These are phyloP conservation scores for Prionailurus bengalensis DNA, from an alignment of 2,113 vertebrate species.

Conservation along the genomic window DNA sequence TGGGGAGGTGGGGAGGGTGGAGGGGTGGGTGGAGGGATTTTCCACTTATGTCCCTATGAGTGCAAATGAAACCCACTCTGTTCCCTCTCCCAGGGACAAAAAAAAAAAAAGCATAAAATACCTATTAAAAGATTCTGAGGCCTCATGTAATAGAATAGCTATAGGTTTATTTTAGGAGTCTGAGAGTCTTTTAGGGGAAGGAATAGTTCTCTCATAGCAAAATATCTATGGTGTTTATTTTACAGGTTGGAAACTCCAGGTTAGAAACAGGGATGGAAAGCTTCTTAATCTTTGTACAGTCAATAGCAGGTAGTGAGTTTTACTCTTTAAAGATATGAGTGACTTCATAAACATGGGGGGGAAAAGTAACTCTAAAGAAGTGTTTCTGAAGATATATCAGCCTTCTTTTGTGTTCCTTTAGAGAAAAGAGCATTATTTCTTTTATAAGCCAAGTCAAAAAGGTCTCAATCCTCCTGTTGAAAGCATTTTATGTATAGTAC, in stretches of 20 bases:
- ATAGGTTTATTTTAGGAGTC: neutral
- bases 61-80: neutral
- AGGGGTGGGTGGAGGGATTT: neutral
- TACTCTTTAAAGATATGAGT: slow-evolving; percentile 43
- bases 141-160: neutral
- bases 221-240: neutral
- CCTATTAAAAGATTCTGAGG: slow-evolving; percentile 4
- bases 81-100: neutral
- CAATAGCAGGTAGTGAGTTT: neutral
- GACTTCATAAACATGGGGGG: neutral
- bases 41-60: neutral
- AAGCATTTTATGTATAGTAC: neutral
- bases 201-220: neutral
- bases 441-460: slow-evolving; percentile 21
- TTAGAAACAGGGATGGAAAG: neutral
- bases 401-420: neutral
- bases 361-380: neutral
- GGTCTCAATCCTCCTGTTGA: neutral
- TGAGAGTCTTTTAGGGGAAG: neutral
- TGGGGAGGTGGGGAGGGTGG: too few species aligned
- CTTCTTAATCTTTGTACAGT: slow-evolving; percentile 50
- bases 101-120: neutral
- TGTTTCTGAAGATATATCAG: slow-evolving; percentile 24
- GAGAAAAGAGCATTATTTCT: neutral
- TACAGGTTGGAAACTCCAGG: neutral